Evolutionary conservation across 2,888 invertebrate genomes (phyloP), one percentile per base, ranked within the genome.

Genomic region (Drosophila niveifrons): DNA sequence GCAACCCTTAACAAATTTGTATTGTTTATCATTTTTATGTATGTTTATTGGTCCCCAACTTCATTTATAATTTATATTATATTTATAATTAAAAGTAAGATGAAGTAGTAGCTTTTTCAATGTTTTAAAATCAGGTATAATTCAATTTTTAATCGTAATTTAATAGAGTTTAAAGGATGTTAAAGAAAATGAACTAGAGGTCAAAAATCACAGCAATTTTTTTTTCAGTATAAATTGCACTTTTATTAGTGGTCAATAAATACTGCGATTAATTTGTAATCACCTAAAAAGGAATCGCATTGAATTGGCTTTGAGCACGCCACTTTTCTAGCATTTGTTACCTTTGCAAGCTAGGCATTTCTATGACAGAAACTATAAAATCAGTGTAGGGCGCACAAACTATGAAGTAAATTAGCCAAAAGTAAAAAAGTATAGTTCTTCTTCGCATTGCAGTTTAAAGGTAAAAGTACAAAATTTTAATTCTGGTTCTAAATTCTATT

Each of bases 201-300:
- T 36, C n/a, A 36, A 36, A 36, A 36, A 36, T 36, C 36, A 11
- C 4, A n/a, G 36, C 0, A 36, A n/a, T 3, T 6, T 4, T 36
- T 11, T n/a, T n/a, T n/a, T n/a, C n/a, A n/a, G 10, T 11, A 11
- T 34, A 34, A 34, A 9, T 3, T 3, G 36, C n/a, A 36, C 11
- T 36, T 36, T 36, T 36, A 36, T n/a, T 36, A 36, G 36, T n/a
- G 36, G 11, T 36, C 36, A 36, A 36, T 36, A 36, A 36, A 36
- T n/a, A 36, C 11, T n/a, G 36, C 36, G 36, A 36, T 36, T 36
- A 36, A 36, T 36, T 36, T 36, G 36, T 36, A 36, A 36, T 36
- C n/a, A 36, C 36, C n/a, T 36, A 36, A 36, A 34, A 36, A n/a
- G n/a, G 36, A 11, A 36, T 4, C n/a, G 2, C n/a, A n/a, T n/a